phyloP scores from a whole-genome alignment of 2,797 vertebrate genomes.

The Chlorospingus flavigularis region DNA sequence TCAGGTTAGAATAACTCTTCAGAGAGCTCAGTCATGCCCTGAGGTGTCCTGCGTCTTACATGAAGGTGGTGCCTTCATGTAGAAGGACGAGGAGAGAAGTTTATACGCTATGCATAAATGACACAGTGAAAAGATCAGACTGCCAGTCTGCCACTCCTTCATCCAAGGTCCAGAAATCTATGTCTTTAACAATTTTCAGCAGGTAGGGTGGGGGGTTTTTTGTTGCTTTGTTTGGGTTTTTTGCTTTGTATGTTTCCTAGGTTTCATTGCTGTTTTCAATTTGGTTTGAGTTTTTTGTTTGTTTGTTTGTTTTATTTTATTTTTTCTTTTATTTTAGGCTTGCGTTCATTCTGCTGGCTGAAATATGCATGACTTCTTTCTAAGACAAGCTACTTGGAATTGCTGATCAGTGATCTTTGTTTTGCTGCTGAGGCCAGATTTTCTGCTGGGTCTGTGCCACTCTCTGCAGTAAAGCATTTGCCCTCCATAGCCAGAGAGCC shows the following conservation, averaged over 20 bases:
- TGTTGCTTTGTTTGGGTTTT: background rate
- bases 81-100: background rate
- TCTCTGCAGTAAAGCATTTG: background rate
- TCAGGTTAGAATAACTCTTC: background rate
- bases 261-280: background rate
- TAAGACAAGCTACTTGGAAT: background rate
- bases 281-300: background rate
- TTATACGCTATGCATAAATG: background rate
- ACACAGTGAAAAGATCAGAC: background rate
- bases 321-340: background rate
- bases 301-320: too few relatives aligned
- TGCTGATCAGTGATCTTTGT: background rate
- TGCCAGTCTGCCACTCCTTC: background rate
- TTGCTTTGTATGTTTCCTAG: background rate
- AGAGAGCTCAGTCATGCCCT: background rate
- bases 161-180: background rate
- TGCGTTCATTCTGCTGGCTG: background rate
- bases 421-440: background rate
- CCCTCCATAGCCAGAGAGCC: background rate
- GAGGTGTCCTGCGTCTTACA: background rate
- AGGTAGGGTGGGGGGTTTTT: fast-evolving
- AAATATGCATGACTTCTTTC: background rate
- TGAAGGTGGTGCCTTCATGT: background rate
- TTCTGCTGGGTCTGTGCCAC: background rate
- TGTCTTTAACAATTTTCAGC: background rate